Conservation (phyloP, 2,113 vertebrate species). For the Ptychochromis oligacanthus region DNA sequence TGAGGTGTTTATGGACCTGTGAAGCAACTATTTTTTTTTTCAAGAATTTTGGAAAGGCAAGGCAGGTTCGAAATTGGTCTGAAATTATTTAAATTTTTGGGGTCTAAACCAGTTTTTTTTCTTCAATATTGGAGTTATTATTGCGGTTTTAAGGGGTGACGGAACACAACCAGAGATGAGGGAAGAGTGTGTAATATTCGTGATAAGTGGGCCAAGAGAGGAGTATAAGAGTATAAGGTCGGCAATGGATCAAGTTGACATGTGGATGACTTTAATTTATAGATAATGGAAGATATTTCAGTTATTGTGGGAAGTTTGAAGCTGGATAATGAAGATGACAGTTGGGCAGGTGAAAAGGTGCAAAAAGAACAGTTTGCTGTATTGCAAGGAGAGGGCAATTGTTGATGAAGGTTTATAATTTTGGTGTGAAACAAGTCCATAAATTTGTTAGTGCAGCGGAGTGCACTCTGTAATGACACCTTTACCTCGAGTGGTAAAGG, state of each 20-base stretch:
- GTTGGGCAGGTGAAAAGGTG: not conserved
- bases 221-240: too few relatives aligned
- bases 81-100: not conserved
- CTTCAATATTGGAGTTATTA: not conserved
- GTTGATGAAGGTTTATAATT: not conserved
- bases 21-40: not conserved
- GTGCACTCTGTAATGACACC: too few relatives aligned
- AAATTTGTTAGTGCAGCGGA: not conserved
- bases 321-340: too few relatives aligned
- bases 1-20: not conserved
- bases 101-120: not conserved
- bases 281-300: too few relatives aligned
- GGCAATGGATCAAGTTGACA: too few relatives aligned
- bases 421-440: not conserved
- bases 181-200: not conserved
- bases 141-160: not conserved
- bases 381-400: not conserved
- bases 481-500: too few relatives aligned
- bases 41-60: not conserved
- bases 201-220: too few relatives aligned
- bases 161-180: not conserved
- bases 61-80: not conserved
- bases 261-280: too few relatives aligned
- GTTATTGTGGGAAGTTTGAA: too few relatives aligned
- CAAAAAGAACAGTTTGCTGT: accelerated